These are phyloP conservation scores for Pyxicephalus adspersus DNA, from an alignment of 2,113 vertebrate genomes.

Conservation along the genomic window DNA sequence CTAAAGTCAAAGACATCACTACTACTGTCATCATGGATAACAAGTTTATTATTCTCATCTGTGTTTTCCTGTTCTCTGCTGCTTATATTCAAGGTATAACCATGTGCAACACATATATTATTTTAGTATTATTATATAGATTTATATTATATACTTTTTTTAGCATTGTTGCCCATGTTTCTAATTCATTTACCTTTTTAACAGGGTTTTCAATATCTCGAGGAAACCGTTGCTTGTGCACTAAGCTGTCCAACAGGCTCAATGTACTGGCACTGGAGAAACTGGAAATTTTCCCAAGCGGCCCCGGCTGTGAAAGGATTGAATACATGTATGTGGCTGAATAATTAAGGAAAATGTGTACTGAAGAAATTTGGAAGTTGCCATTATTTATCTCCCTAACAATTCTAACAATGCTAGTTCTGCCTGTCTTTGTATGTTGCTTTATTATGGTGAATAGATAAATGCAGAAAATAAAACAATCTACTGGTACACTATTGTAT, in stretches of 20 bases:
- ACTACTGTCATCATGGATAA: constrained; percentile 6
- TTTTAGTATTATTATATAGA: too few relatives aligned
- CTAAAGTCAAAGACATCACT: background rate
- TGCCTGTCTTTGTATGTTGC: too few relatives aligned
- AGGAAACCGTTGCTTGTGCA: background rate
- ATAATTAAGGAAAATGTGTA: too few relatives aligned
- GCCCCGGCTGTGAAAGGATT: background rate
- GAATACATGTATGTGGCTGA: background rate
- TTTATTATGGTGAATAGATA: too few relatives aligned
- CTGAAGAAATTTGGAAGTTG: too few relatives aligned
- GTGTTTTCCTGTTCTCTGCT: constrained; percentile 5
- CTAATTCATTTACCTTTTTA: background rate
- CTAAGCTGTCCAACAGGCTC: background rate
- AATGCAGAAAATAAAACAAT: too few relatives aligned
- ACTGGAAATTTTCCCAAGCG: background rate
- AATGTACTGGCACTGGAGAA: background rate
- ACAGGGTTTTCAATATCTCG: background rate
- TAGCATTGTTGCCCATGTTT: background rate
- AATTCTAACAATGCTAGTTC: too few relatives aligned
- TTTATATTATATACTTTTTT: too few relatives aligned
- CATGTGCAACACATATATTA: too few relatives aligned
- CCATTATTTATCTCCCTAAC: too few relatives aligned
- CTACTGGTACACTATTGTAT: too few relatives aligned
- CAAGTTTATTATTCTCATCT: constrained; percentile 1
- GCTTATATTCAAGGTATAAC: background rate